phyloP scores from a whole-genome alignment of 2,888 invertebrate genomes.

The Diploptera punctata region DNA sequence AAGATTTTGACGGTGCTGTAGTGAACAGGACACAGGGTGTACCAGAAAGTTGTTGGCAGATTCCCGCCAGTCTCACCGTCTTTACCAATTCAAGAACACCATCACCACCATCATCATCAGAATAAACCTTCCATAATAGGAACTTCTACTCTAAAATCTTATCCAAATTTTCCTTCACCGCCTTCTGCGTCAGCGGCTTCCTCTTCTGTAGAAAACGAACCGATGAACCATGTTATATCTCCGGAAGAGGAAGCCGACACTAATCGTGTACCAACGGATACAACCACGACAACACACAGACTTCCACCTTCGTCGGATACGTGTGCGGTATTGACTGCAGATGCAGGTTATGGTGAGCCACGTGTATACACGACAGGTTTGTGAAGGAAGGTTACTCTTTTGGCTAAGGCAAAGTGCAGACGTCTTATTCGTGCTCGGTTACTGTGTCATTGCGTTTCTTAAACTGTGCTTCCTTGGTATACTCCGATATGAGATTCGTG shows the following conservation, averaged over 20 bases:
- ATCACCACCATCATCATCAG: background rate
- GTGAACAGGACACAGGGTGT: slow-evolving; percentile 23
- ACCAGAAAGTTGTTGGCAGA: slow-evolving; percentile 32
- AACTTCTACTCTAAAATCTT: background rate
- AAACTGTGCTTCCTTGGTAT: slow-evolving; percentile 90
- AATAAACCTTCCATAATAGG: background rate
- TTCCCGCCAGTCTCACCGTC: slow-evolving; percentile 38
- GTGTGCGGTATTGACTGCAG: background rate
- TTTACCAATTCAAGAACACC: slow-evolving; percentile 16
- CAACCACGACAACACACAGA: slow-evolving; percentile 46
- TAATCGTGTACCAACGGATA: slow-evolving; percentile 23
- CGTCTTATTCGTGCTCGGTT: slow-evolving; percentile 80
- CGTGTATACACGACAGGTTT: slow-evolving; percentile 60
- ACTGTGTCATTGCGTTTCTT: slow-evolving; percentile 87
- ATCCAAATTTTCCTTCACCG: slow-evolving; percentile 14
- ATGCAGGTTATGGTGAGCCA: background rate
- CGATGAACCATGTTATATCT: slow-evolving; percentile 8
- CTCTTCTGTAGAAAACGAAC: slow-evolving; percentile 4
- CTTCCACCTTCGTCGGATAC: background rate
- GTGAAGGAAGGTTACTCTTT: slow-evolving; percentile 73
- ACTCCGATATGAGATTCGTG: slow-evolving; percentile 69
- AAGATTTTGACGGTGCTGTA: slow-evolving; percentile 49
- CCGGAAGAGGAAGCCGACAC: slow-evolving; percentile 22
- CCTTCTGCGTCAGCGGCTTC: slow-evolving; percentile 17
- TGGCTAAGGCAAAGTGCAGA: slow-evolving; percentile 84